A percentile compares a stretch with the other conserved stretches of the same genome.
Evolutionary conservation across 2,888 invertebrate genomes (phyloP).

Genomic region (Agrilus mali): DNA sequence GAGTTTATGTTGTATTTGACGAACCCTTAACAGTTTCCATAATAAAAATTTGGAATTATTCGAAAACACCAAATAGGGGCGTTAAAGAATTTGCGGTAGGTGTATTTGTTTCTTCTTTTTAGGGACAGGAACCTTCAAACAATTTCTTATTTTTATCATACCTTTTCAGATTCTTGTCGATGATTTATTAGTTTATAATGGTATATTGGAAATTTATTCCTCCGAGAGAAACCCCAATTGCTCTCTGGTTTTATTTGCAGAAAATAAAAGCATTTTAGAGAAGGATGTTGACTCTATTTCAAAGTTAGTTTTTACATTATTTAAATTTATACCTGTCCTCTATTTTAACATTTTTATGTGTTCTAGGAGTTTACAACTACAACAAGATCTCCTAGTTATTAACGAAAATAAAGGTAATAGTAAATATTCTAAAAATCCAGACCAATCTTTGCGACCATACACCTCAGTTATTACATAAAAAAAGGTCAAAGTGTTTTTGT

Average conservation of each 20-base stretch:
- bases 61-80: constrained; percentile 62
- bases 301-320: constrained; percentile 14
- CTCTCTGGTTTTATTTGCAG: constrained; percentile 25
- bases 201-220: constrained; percentile 34
- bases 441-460: constrained; percentile 28
- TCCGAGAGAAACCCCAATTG: constrained; percentile 11
- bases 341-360: too few species aligned
- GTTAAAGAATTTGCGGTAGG: constrained; percentile 72
- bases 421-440: constrained; percentile 16
- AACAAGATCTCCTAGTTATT: too few species aligned
- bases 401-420: too few species aligned
- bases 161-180: constrained; percentile 57
- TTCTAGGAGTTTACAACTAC: too few species aligned
- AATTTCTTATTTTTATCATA: constrained; percentile 13
- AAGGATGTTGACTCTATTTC: constrained; percentile 19
- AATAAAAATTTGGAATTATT: constrained; percentile 75
- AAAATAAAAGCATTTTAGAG: constrained; percentile 20
- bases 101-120: constrained; percentile 1
- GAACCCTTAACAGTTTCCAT: constrained; percentile 57
- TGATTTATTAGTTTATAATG: constrained; percentile 68
- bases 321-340: not conserved
- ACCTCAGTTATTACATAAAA: constrained; percentile 26
- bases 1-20: constrained; percentile 71
- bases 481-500: not conserved
- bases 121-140: too few species aligned